Evolutionary conservation across 2,797 vertebrate species (phyloP).

Genomic region (Ceryle rudis): DNA sequence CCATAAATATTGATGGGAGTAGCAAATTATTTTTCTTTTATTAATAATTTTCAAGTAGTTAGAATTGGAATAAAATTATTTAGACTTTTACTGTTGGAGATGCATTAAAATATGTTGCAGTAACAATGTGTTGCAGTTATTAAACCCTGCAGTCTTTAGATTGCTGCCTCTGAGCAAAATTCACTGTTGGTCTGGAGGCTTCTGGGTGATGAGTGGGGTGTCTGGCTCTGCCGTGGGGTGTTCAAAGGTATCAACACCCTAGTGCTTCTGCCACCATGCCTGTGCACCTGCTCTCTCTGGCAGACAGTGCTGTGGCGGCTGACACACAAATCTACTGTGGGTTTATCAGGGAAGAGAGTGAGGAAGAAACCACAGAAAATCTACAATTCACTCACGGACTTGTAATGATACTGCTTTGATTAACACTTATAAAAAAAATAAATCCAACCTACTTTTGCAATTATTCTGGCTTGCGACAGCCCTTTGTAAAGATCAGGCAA

Average conservation of each 20-base stretch:
- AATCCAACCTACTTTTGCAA: background rate
- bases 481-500: background rate
- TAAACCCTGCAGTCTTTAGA: background rate
- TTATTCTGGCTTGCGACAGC: background rate
- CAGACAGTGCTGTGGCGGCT: background rate
- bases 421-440: background rate
- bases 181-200: background rate
- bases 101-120: background rate
- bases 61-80: background rate
- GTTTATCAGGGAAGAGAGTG: background rate
- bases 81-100: background rate
- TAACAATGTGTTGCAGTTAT: background rate
- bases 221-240: background rate
- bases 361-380: background rate
- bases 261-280: fast-evolving
- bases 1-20: background rate
- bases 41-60: background rate
- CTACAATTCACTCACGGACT: background rate
- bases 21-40: background rate
- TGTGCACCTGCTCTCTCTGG: background rate
- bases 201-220: background rate
- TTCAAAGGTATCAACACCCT: background rate
- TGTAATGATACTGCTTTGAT: background rate
- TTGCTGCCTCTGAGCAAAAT: background rate
- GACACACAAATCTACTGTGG: background rate